Conservation (phyloP, 2,888 invertebrate genomes). For the Epistrophe eligans region DNA sequence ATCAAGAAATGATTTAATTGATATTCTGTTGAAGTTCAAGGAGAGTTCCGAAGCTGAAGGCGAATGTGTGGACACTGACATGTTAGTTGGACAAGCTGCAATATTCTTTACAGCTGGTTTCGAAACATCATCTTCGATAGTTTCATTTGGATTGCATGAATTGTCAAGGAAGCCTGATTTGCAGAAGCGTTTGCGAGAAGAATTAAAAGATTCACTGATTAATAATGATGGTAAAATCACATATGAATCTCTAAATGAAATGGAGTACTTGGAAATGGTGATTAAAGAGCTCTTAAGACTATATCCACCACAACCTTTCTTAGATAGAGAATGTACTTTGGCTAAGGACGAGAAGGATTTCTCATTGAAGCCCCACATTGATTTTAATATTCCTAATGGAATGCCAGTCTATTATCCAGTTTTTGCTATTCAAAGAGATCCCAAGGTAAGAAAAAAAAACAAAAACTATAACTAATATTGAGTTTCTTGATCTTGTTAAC, state of each 20-base stretch:
- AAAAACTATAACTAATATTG: no score
- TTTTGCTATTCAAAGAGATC: conserved; percentile 82
- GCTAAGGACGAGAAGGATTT: conserved; percentile 74
- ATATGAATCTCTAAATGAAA: conserved; percentile 83
- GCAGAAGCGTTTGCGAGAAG: conserved; percentile 83
- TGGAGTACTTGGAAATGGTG: conserved; percentile 84
- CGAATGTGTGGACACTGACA: conserved; percentile 78
- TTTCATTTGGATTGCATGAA: conserved; percentile 83
- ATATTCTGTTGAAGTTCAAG: conserved; percentile 83
- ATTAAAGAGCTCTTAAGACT: conserved; percentile 81
- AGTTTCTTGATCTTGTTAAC: no score
- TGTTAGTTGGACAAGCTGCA: conserved; percentile 81
- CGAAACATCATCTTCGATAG: conserved; percentile 83
- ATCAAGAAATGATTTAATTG: conserved; percentile 83
- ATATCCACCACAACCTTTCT: conserved; percentile 82
- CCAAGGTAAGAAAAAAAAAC: conserved; percentile 77
- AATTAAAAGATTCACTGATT: conserved; percentile 82
- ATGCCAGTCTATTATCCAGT: conserved; percentile 82
- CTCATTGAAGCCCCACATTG: conserved; percentile 79
- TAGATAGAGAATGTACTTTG: conserved; percentile 82
- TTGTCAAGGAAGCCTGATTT: conserved; percentile 82
- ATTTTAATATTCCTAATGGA: conserved; percentile 79
- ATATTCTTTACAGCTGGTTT: conserved; percentile 79
- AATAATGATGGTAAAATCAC: conserved; percentile 80
- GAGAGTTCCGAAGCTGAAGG: conserved; percentile 75